Base-by-base conservation (phyloP, 2,888 invertebrate genomes). In the Habrosyne pyritoides region DNA sequence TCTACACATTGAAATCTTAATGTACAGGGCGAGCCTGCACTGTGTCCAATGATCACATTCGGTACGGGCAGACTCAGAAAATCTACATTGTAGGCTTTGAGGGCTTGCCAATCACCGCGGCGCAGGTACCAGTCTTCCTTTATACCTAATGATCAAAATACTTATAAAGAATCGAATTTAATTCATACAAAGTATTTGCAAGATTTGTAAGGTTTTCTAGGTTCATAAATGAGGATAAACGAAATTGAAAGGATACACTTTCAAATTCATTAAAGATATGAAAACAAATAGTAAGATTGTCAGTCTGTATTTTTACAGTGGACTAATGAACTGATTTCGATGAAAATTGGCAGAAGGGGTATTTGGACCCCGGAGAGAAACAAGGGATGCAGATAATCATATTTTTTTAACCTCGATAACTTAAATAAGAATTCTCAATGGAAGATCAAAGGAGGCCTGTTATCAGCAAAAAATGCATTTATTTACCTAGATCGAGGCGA, bases 41-140 rank as follows among this genome's bases (percentile, higher is more conserved):
- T 82, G 65, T 91, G 90, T 0, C 87, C 87, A 47, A 91, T 79
- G 50, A 89, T 67, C 0, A 86, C 88, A 53, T 73, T 66, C 6
- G 73, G 52, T 2, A 91, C 64, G 0, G 91, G 91, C 7, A 87
- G 63, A 1, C 71, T 57, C 12, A 86, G 73, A 59, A 77, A 81
- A 0, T 69, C 68, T 47, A 77, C 64, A 3, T 54, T 61, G 64
- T 86, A 86, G 0, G 79, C 64, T 0, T 77, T 75, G 79, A 86
- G 75, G 14, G 91, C 89, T 63, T 88, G 88, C 91, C 91, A 91
- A 55, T 88, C 84, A 18, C 59, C 81, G 5, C 91, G 86, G 2
- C 89, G 85, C 57, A 90, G 75, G 76, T 86, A 91, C 92, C 92
- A 92, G 21, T 75, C 56, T 63, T 81, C 83, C 53, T 83, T 79